A percentile compares a stretch with the other conserved stretches of the same genome.
Evolutionary conservation across 2,888 invertebrate species (phyloP).

Genomic region (Serrognathus titanus): DNA sequence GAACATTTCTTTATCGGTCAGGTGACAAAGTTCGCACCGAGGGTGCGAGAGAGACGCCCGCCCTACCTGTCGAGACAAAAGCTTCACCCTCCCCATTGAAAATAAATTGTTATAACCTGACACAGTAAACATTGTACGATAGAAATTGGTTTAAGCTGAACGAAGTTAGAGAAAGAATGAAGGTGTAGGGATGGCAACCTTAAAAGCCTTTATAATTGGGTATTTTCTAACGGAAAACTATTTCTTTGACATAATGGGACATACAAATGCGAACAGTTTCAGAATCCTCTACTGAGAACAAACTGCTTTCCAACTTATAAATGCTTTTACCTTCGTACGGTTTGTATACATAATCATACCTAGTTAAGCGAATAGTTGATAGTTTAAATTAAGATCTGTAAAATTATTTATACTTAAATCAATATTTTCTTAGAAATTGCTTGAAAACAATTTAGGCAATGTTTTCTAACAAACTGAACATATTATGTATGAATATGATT

Average conservation of each 20-base stretch:
- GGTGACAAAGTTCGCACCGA: slow-evolving; percentile 13
- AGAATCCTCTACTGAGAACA: no score
- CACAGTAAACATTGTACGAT: slow-evolving; percentile 10
- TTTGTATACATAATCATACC: no score
- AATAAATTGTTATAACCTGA: slow-evolving; percentile 15
- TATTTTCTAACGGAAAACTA: slow-evolving; percentile 23
- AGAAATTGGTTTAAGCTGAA: slow-evolving; percentile 21
- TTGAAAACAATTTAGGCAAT: no score
- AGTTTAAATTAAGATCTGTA: no score
- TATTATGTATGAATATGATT: no score
- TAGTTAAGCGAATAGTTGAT: no score
- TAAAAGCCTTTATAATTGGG: slow-evolving; percentile 22
- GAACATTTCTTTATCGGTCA: slow-evolving; percentile 11
- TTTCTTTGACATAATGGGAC: slow-evolving; percentile 19
- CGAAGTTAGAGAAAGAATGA: slow-evolving; percentile 21
- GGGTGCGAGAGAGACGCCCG: background rate
- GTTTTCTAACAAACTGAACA: no score
- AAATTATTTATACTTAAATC: no score
- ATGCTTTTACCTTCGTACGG: no score
- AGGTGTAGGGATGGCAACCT: slow-evolving; percentile 25
- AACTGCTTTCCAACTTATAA: no score
- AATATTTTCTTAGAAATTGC: no score
- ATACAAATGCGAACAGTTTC: slow-evolving; percentile 4
- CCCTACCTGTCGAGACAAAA: slow-evolving; percentile 13
- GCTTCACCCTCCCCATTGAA: slow-evolving; percentile 10